Evolutionary conservation across 2,113 vertebrate genomes (phyloP), one percentile per base, ranked within the genome.

Genomic region (Anas platyrhynchos): DNA sequence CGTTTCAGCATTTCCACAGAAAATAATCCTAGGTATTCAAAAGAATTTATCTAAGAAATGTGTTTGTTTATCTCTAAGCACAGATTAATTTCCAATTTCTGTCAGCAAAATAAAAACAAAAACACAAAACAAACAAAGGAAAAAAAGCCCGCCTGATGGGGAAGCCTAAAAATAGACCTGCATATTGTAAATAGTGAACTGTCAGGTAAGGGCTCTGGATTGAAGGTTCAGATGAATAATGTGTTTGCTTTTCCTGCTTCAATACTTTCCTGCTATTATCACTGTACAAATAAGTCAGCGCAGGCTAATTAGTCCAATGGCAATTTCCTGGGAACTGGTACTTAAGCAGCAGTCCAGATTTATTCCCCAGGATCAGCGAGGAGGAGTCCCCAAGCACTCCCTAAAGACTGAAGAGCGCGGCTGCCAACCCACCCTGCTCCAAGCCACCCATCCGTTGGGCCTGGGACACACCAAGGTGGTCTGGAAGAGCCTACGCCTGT

Each of bases 211-310:
- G 85, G 86, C 92, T 94, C 71, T 2, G n/a, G 80, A 97, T 68
- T 94, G 95, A 96, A 96, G 77, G 93, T 88, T 96, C 85, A 62
- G 73, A 96, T 96, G 97, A 97, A 97, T 94, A 97, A 97, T 96
- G 85, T 96, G 94, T 94, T 96, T 97, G 94, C 77, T 97, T 96
- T 97, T 96, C 96, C 96, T 97, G 93, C 96, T 91, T 91, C 91
- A 80, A 94, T 95, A 91, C 93, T 94, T 96, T 97, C 93, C 94
- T 96, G 79, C 83, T 94, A 89, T 95, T 97, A 97, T 96, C 96
- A 72, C 83, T 94, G 92, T 93, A 96, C 95, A 96, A 97, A 97
- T 97, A 97, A 97, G 89, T 77, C 95, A 68, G 71, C 2, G 5
- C 85, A 90, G 1, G 1, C 94, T 96, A 96, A 96, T 97, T 97